Conservation (phyloP, 2,888 invertebrate genomes). For the Podabrus alpinus region DNA sequence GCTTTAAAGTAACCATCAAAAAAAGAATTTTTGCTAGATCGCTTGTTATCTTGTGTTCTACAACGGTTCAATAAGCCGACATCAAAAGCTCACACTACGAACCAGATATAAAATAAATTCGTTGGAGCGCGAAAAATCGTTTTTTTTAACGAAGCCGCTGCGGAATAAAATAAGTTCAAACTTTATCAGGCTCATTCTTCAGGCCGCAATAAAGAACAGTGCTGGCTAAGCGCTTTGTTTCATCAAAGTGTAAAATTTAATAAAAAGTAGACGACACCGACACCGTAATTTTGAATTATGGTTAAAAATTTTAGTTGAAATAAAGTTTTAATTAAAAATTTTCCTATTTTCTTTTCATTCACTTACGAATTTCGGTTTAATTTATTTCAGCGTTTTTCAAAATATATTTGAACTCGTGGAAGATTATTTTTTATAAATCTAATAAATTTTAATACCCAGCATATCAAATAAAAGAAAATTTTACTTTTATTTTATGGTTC, state of each 20-base stretch:
- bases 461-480: too few species aligned
- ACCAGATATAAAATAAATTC: slow-evolving; percentile 26
- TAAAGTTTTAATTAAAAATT: slow-evolving; percentile 31
- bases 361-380: neutral
- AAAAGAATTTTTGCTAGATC: slow-evolving; percentile 8
- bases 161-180: slow-evolving; percentile 25
- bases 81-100: slow-evolving; percentile 24
- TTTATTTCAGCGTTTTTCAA: neutral
- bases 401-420: neutral
- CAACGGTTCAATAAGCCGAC: slow-evolving; percentile 27
- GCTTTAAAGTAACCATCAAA: slow-evolving; percentile 1
- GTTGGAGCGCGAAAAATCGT: slow-evolving; percentile 21
- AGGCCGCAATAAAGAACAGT: slow-evolving; percentile 25
- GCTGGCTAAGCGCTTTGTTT: slow-evolving; percentile 27
- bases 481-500: neutral
- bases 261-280: slow-evolving; percentile 26
- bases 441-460: neutral
- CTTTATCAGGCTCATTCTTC: slow-evolving; percentile 24
- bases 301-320: slow-evolving; percentile 22
- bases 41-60: slow-evolving; percentile 23
- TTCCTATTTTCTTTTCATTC: slow-evolving; percentile 18
- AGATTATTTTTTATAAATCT: neutral
- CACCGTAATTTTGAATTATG: slow-evolving; percentile 26
- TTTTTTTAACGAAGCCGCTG: slow-evolving; percentile 23
- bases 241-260: slow-evolving; percentile 30